phyloP scores from a whole-genome alignment of 2,888 invertebrate genomes.

The Lysandra bellargus region DNA sequence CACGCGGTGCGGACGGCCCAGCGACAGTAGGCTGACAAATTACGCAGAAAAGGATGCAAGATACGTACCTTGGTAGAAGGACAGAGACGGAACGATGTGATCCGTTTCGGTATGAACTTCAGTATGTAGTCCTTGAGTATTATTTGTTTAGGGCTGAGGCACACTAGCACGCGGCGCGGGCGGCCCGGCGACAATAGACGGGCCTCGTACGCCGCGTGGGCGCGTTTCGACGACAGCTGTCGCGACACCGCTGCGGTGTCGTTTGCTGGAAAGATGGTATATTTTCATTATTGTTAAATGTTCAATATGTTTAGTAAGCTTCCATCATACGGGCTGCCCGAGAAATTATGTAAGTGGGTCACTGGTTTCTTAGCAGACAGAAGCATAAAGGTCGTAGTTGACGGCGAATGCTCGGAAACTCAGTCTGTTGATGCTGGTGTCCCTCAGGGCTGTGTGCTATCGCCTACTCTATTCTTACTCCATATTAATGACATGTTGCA shows the following conservation, averaged over 20 bases:
- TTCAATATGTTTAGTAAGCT: no score
- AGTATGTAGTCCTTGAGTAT: constrained; percentile 96
- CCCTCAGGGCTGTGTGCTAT: no score
- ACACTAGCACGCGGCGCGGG: constrained; percentile 93
- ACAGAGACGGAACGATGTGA: constrained; percentile 94
- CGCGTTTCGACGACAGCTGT: constrained; percentile 91
- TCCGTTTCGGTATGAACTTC: constrained; percentile 94
- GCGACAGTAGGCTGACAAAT: constrained; percentile 44
- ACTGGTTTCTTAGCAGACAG: no score
- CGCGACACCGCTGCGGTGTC: constrained; percentile 92
- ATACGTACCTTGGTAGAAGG: constrained; percentile 94
- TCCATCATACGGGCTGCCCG: no score
- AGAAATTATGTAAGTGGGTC: no score
- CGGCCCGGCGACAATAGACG: constrained; percentile 76
- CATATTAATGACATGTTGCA: no score
- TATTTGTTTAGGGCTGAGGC: constrained; percentile 93
- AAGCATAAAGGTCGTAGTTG: no score
- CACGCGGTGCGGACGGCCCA: constrained; percentile 90
- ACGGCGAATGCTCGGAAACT: no score
- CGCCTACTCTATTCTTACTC: no score
- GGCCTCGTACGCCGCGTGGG: constrained; percentile 93
- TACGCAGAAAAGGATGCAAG: background rate
- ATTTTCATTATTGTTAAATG: background rate
- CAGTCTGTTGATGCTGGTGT: no score
- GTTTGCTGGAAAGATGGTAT: constrained; percentile 49